phyloP scores from a whole-genome alignment of 2,113 vertebrate genomes.

The Eurypyga helias region DNA sequence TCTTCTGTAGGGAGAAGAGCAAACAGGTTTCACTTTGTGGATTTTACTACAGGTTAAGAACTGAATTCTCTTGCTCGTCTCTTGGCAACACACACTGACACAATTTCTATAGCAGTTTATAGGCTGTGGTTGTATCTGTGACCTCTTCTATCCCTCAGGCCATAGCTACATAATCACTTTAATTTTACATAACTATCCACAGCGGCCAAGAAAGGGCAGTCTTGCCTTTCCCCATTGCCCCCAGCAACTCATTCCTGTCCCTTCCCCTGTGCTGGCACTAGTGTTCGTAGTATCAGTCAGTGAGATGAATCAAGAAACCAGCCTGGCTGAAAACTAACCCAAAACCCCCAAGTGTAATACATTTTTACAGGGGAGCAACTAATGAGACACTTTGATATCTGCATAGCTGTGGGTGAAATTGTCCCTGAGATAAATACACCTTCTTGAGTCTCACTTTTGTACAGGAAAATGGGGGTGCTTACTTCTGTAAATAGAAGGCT shows the following conservation, averaged over 20 bases:
- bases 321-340: not conserved
- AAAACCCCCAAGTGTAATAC: not conserved
- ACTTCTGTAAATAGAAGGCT: not conserved
- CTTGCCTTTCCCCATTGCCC: slow-evolving; percentile 12
- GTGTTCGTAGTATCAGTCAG: not conserved
- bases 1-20: not conserved
- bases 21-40: not conserved
- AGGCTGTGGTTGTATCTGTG: slow-evolving; percentile 42
- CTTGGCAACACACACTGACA: slow-evolving; percentile 48
- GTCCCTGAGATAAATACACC: not conserved
- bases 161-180: slow-evolving; percentile 59
- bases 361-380: not conserved
- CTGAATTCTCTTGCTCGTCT: slow-evolving; percentile 39
- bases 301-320: not conserved
- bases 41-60: slow-evolving; percentile 30
- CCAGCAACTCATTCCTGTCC: not conserved
- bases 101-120: slow-evolving; percentile 30
- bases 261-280: not conserved
- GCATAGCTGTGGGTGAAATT: not conserved
- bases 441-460: not conserved
- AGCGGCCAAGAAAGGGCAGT: slow-evolving; percentile 30
- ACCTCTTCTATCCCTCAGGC: slow-evolving; percentile 54
- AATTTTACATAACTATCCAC: slow-evolving; percentile 61
- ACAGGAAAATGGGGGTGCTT: not conserved
- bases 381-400: not conserved